These are phyloP conservation scores for Pristionchus japonicus DNA, from an alignment of 2,888 invertebrate genomes.

Conservation along the genomic window DNA sequence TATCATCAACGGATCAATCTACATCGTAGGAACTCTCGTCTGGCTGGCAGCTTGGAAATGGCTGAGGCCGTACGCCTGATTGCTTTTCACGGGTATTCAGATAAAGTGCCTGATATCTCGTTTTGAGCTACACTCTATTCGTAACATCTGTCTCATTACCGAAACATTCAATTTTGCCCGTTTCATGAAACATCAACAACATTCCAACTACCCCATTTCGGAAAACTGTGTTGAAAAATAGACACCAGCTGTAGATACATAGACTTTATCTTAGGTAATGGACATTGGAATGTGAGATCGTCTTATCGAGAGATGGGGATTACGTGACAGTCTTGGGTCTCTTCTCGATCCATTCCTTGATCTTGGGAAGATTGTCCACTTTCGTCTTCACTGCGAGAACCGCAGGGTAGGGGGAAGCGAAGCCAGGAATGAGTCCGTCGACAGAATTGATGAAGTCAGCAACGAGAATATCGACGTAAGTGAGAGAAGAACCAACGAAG, in stretches of 20 bases:
- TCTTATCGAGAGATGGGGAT: not conserved
- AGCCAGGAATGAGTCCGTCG: not conserved
- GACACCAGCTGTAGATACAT: too few species aligned
- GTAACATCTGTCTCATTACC: too few species aligned
- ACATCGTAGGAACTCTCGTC: not conserved
- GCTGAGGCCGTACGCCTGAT: not conserved
- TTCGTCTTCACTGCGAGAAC: not conserved
- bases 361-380: not conserved
- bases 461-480: conserved; percentile 5
- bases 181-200: too few species aligned
- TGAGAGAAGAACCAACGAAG: not conserved
- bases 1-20: not conserved
- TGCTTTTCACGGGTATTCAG: not conserved
- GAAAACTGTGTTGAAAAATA: too few species aligned
- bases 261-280: not conserved
- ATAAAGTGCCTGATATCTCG: not conserved
- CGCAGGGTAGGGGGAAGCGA: not conserved
- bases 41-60: not conserved
- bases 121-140: too few species aligned
- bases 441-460: not conserved
- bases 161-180: too few species aligned
- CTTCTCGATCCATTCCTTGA: conserved; percentile 34
- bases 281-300: not conserved
- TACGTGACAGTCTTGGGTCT: conserved; percentile 17
- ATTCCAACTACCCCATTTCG: too few species aligned